Percentiles rank a stretch among this genome's conserved stretches.
Evolutionary conservation across 2,113 vertebrate genomes (phyloP).

Genomic region (Nyctibius bracteatus): DNA sequence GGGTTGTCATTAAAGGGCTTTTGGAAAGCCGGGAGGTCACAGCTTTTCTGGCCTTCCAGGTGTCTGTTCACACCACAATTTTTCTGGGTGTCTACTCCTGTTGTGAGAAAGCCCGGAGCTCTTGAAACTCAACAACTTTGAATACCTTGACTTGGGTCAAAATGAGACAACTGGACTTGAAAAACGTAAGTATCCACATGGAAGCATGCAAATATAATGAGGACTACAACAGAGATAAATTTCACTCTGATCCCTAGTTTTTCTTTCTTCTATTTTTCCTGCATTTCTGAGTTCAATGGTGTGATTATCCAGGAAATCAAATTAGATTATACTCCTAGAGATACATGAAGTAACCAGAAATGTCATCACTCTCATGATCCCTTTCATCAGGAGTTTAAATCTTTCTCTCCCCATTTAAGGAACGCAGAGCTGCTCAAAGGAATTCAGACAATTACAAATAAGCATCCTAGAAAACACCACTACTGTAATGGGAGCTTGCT

Average conservation of each 20-base stretch:
- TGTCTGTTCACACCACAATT: not conserved
- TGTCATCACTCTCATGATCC: not conserved
- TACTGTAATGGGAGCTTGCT: not conserved
- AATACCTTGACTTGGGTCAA: not conserved
- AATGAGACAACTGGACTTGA: not conserved
- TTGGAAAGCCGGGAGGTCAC: not conserved
- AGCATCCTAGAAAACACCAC: not conserved
- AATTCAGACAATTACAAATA: not conserved
- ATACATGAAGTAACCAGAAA: not conserved
- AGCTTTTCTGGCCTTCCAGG: not conserved
- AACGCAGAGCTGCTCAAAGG: not conserved
- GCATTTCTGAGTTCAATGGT: not conserved
- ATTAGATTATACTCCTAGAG: not conserved
- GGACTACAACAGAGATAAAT: not conserved
- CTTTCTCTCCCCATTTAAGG: not conserved
- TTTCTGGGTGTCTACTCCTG: not conserved
- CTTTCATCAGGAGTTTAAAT: slow-evolving; percentile 34
- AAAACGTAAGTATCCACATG: not conserved
- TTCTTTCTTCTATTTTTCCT: not conserved
- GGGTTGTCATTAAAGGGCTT: not conserved
- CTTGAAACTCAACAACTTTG: not conserved
- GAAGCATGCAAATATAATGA: not conserved
- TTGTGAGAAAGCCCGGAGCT: not conserved
- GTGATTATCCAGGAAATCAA: not conserved
- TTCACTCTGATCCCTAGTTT: not conserved